phyloP scores from a whole-genome alignment of 2,888 invertebrate genomes.

The Meliscaeva auricollis region DNA sequence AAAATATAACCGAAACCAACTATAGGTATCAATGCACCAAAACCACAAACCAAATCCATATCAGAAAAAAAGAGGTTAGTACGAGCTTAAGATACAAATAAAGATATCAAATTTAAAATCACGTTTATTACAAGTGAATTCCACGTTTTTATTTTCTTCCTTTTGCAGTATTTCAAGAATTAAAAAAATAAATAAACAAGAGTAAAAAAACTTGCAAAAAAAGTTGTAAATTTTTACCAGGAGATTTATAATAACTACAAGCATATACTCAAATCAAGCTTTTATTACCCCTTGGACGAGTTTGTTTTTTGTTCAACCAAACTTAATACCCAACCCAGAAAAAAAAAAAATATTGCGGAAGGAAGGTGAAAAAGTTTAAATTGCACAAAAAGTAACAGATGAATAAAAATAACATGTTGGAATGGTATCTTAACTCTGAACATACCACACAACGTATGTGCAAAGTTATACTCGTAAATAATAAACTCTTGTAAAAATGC shows the following conservation, averaged over 20 bases:
- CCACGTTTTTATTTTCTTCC: no score
- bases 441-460: not conserved
- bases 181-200: not conserved
- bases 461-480: not conserved
- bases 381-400: not conserved
- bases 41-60: conserved; percentile 21
- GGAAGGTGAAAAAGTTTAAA: conserved; percentile 49
- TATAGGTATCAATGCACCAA: not conserved
- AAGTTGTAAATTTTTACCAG: not conserved
- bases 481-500: conserved; percentile 21
- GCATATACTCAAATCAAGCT: not conserved
- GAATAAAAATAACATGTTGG: not conserved
- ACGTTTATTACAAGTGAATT: conserved; percentile 3
- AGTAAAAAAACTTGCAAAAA: not conserved
- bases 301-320: conserved; percentile 32
- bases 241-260: not conserved
- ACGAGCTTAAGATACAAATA: conserved; percentile 15
- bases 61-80: conserved; percentile 30
- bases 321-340: conserved; percentile 33
- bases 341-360: conserved; percentile 29
- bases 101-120: conserved; percentile 4
- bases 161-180: not conserved
- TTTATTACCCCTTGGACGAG: conserved; percentile 18
- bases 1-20: not conserved
- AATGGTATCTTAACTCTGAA: not conserved